Evolutionary conservation across 2,888 invertebrate species (phyloP), one percentile per base, ranked within the genome.

Genomic region (Hemicrepidius hirtus): DNA sequence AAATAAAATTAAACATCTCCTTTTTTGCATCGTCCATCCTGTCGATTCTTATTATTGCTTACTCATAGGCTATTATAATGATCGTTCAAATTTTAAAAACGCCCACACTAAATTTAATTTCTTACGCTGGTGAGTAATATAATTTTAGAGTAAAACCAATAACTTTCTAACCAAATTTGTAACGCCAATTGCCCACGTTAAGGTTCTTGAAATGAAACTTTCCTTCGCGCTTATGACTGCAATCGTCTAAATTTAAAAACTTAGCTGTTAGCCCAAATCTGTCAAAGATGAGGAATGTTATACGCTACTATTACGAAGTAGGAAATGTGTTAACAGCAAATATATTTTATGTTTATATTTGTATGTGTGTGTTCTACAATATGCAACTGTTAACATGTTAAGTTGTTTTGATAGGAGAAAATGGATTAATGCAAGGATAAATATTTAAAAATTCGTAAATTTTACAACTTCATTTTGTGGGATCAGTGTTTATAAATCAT

Each of bases 221-320:
- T 53, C 53, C 32, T 13, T 50, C 50, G 7, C n/a, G 32, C 4
- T 13, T 7, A 28, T 6, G 24, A 13, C 24, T 1, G 7, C 13
- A 28, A 28, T 2, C n/a, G 2, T 53, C 28, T 28, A 53, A 53
- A 28, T 53, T 53, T 28, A 53, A 53, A 53, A 53, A 13, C 53
- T 13, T 24, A 4, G 10, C 18, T 13, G 18, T 46, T 53, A 53
- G 53, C 53, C 53, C 53, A 53, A 28, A 28, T 53, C 53, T 53
- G 53, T 53, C 53, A 53, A 53, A 53, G 32, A 53, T 53, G 53
- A 53, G 32, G 16, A 53, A 53, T 53, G 53, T 53, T 53, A 21
- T 53, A 44, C 18, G 44, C 53, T 53, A 21, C 53, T 12, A 53
- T 18, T 20, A 24, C 24, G 5, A 20, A 53, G 53, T 28, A 28